Percentiles rank a stretch among this genome's conserved stretches.
Evolutionary conservation across 2,113 vertebrate genomes (phyloP).

Genomic region (Paramormyrops kingsleyae): DNA sequence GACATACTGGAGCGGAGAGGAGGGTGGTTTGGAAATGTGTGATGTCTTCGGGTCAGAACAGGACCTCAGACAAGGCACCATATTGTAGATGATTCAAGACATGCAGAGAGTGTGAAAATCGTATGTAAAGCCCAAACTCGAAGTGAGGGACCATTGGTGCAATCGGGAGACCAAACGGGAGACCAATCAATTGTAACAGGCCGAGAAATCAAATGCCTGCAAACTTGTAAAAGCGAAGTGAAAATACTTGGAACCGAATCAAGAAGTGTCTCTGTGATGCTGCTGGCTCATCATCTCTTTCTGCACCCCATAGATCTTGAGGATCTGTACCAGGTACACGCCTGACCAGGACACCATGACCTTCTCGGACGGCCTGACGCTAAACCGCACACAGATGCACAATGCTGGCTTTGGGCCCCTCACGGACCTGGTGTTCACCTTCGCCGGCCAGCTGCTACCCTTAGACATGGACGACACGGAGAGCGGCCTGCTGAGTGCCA

Average conservation of each 20-base stretch:
- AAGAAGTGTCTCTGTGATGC: background rate
- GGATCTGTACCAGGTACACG: conserved; percentile 92
- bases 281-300: background rate
- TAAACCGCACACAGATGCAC: conserved; percentile 95
- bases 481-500: conserved; percentile 91
- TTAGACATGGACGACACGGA: conserved; percentile 94
- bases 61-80: background rate
- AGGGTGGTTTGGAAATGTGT: background rate
- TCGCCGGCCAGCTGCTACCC: conserved; percentile 90
- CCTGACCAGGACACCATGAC: conserved; percentile 95
- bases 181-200: background rate
- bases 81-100: background rate
- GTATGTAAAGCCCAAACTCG: background rate
- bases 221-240: background rate
- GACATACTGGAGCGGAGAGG: background rate
- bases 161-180: background rate
- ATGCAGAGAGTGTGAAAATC: background rate
- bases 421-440: conserved; percentile 90
- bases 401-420: conserved; percentile 89
- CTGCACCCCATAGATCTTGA: conserved; percentile 69
- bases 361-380: conserved; percentile 87
- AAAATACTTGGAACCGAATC: background rate
- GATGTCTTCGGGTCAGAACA: background rate
- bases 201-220: background rate
- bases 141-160: background rate